Percentiles rank a stretch among this genome's conserved stretches.
phyloP scores from a whole-genome alignment of 2,113 vertebrate genomes.

The Pelodiscus sinensis region DNA sequence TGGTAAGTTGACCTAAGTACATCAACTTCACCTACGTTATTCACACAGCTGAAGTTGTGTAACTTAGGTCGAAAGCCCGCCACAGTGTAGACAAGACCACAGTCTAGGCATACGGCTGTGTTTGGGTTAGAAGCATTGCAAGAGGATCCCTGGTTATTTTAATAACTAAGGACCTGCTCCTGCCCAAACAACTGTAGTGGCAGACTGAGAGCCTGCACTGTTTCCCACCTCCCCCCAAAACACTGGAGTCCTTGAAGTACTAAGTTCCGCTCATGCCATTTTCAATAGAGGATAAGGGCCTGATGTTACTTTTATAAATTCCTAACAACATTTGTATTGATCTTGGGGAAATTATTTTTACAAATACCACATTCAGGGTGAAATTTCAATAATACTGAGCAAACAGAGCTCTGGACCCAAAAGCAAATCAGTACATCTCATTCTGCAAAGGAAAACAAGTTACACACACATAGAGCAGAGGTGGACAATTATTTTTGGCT shows the following conservation, averaged over 20 bases:
- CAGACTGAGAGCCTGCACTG: background rate
- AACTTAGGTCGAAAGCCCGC: too few species aligned
- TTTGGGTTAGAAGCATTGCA: background rate
- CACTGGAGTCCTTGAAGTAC: background rate
- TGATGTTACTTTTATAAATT: background rate
- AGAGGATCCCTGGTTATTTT: background rate
- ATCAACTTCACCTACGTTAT: too few species aligned
- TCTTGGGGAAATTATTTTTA: background rate
- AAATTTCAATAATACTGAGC: background rate
- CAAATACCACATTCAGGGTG: background rate
- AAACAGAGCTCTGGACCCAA: background rate
- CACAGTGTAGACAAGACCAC: too few species aligned
- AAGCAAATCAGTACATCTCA: background rate
- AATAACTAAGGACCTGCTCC: background rate
- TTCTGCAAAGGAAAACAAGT: background rate
- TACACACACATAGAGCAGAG: background rate
- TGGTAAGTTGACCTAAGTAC: too few species aligned
- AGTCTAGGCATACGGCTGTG: background rate
- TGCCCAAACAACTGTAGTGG: background rate
- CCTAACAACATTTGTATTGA: background rate
- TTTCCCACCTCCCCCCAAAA: background rate
- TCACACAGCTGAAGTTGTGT: too few species aligned
- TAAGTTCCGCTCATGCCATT: background rate
- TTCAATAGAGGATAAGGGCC: background rate
- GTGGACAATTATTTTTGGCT: too few species aligned